phyloP scores from a whole-genome alignment of 2,113 vertebrate species.

The Xiphophorus couchianus region DNA sequence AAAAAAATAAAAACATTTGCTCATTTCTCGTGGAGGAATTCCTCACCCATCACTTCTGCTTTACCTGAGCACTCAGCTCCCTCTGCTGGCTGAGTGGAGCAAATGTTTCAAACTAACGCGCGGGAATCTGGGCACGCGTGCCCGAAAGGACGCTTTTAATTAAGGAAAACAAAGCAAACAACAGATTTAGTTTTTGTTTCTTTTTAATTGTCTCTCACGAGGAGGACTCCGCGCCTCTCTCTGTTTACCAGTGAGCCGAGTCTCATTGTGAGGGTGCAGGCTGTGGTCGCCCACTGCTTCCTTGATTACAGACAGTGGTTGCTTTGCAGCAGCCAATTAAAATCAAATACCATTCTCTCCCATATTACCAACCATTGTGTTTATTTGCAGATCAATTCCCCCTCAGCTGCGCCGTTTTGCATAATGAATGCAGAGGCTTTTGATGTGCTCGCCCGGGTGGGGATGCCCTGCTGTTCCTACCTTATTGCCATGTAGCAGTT shows the following conservation, averaged over 20 bases:
- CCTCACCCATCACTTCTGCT: neutral
- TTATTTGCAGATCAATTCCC: constrained; percentile 64
- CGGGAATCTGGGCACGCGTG: neutral
- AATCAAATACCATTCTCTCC: constrained; percentile 63
- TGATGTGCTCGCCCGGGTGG: constrained; percentile 60
- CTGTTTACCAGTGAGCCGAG: constrained; percentile 51
- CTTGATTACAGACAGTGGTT: constrained; percentile 67
- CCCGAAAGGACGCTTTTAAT: neutral
- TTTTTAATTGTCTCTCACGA: constrained; percentile 44
- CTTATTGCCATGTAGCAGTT: constrained; percentile 46
- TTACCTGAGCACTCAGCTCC: constrained; percentile 55
- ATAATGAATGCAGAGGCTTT: constrained; percentile 66
- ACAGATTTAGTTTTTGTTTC: constrained; percentile 27
- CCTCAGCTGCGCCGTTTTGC: constrained; percentile 62
- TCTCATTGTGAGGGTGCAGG: constrained; percentile 44
- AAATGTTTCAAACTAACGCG: constrained; percentile 25
- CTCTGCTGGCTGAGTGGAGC: constrained; percentile 67
- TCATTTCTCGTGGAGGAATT: neutral
- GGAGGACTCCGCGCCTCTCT: constrained; percentile 17
- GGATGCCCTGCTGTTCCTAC: constrained; percentile 44
- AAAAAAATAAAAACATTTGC: neutral
- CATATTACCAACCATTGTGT: constrained; percentile 60
- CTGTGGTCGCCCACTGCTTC: constrained; percentile 60
- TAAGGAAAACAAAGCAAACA: constrained; percentile 19
- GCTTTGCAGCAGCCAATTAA: constrained; percentile 70